Evolutionary conservation across 2,888 invertebrate species (phyloP).

Genomic region (Trichopria drosophilae): DNA sequence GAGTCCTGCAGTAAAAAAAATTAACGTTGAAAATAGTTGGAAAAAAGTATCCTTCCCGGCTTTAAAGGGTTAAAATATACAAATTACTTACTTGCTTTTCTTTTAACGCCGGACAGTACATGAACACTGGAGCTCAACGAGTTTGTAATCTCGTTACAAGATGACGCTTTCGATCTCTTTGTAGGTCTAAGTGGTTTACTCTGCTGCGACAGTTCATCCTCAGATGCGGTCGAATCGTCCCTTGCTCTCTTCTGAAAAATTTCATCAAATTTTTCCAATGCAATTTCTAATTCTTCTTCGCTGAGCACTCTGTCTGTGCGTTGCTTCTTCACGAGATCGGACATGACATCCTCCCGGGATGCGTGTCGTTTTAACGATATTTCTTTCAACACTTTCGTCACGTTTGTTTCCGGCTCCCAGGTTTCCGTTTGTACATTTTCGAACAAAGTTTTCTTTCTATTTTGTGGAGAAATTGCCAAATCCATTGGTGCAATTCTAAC

Average conservation of each 20-base stretch:
- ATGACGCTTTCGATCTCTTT: slow-evolving; percentile 53
- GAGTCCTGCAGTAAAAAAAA: no score
- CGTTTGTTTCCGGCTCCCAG: slow-evolving; percentile 35
- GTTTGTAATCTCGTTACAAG: slow-evolving; percentile 54
- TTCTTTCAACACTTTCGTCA: slow-evolving; percentile 46
- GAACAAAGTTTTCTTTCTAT: slow-evolving; percentile 40
- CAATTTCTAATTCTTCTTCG: no score
- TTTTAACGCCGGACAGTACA: slow-evolving; percentile 49
- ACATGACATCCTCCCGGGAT: slow-evolving; percentile 49
- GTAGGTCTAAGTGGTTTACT: slow-evolving; percentile 45
- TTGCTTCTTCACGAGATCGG: slow-evolving; percentile 52
- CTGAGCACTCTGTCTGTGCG: slow-evolving; percentile 44
- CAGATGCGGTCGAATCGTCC: slow-evolving; percentile 50
- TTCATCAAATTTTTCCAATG: slow-evolving; percentile 49
- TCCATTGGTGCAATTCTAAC: slow-evolving; percentile 53
- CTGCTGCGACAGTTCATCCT: slow-evolving; percentile 48
- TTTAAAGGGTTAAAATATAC: no score
- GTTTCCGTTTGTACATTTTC: slow-evolving; percentile 26
- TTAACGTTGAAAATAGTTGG: no score
- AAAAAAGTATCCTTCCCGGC: no score
- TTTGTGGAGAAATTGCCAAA: slow-evolving; percentile 28
- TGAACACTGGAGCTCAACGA: slow-evolving; percentile 53
- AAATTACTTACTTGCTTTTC: slow-evolving; percentile 53
- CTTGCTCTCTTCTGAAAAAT: slow-evolving; percentile 52
- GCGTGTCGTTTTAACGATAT: slow-evolving; percentile 54